Percentiles rank a stretch among this genome's conserved stretches.
phyloP scores from a whole-genome alignment of 2,113 vertebrate species.

The Paramormyrops kingsleyae region DNA sequence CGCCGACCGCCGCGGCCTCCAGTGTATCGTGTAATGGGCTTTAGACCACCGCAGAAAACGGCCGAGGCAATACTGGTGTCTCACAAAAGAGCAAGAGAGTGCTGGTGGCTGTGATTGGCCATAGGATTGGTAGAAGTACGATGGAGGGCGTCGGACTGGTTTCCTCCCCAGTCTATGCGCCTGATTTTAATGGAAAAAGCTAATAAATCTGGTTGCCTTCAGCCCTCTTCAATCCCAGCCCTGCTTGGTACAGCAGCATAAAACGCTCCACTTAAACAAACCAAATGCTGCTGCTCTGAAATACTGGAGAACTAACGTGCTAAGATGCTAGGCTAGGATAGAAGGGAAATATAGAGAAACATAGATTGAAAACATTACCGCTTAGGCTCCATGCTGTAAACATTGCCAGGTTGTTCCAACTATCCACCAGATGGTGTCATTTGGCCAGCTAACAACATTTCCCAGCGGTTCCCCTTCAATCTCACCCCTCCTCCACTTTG shows the following conservation, averaged over 20 bases:
- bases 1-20: neutral
- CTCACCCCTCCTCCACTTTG: constrained; percentile 16
- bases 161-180: neutral
- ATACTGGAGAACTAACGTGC: neutral
- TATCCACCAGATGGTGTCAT: constrained; percentile 51
- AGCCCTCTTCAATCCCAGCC: neutral
- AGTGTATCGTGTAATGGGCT: neutral
- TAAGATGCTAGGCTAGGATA: neutral
- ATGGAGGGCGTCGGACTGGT: neutral
- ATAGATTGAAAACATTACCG: neutral
- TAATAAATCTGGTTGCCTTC: neutral
- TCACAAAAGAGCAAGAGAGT: neutral
- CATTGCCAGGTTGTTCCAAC: constrained; percentile 33
- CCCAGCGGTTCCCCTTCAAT: constrained; percentile 23
- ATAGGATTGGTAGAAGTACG: neutral
- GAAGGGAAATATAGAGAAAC: neutral
- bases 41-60: neutral
- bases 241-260: neutral
- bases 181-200: neutral
- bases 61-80: neutral
- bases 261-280: neutral
- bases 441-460: constrained; percentile 38
- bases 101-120: neutral
- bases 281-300: neutral
- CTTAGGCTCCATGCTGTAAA: neutral